Base-by-base conservation (phyloP, 2,113 vertebrate species). In the Scophthalmus maximus region DNA sequence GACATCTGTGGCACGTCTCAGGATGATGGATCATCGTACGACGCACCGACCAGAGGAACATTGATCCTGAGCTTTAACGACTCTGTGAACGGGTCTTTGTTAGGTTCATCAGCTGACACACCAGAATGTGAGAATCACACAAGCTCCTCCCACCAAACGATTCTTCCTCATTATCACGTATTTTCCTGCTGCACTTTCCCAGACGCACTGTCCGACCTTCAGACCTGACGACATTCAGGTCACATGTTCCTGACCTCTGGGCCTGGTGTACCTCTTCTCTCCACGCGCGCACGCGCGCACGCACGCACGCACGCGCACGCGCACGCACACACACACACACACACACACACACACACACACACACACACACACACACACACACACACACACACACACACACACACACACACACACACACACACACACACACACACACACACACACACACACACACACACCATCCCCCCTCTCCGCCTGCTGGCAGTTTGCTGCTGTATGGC, bases 401-500 rank as follows among this genome's bases (percentile, higher is more conserved):
- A 22, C 34, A 26, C 42, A 26, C 20, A n/a, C 46, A 34, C 29
- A 15, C 32, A 36, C 62, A 51, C 64, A 52, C 25, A 52, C 50
- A 52, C 14, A 51, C 49, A 23, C 34, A 30, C 52, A 15, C 23
- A 58, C 18, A 30, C 40, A 30, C 32, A 64, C 38, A 38, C 2
- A 38, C n/a, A 32, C 36, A 38, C 36, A 44, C 40, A 47, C 20
- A 47, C 44, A 58, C 64, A 59, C 30, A 6, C 68, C 49, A 2
- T 26, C 55, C 34, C 77, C n/a, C 68, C 25, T 18, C 60, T n/a
- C 62, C 3, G 6, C 46, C 86, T 70, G 47, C 11, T 60, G 73
- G 84, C 82, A 9, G 55, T 79, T 67, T 36, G 61, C 60, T 32
- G 63, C 67, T 88, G 87, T 89, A 76, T 89, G 77, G 79, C 83